Percentiles rank a stretch among this genome's conserved stretches.
phyloP scores from a whole-genome alignment of 2,888 invertebrate species.

The Drosophila incognita region DNA sequence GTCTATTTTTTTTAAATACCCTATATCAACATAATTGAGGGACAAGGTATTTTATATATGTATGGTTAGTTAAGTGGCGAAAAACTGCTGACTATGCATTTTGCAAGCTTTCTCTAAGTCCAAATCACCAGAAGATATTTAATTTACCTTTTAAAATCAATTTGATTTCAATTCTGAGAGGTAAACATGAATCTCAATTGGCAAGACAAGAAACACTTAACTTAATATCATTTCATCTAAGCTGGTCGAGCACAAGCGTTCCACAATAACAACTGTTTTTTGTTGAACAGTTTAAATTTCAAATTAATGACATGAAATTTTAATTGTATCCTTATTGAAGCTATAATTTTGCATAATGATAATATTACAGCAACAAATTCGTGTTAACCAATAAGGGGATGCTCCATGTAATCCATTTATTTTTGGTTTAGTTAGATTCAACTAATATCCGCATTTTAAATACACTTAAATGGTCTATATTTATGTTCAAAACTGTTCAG shows the following conservation, averaged over 20 bases:
- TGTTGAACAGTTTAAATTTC: neutral
- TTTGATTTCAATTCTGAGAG: neutral
- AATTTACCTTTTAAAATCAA: neutral
- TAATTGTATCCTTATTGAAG: neutral
- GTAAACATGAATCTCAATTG: neutral
- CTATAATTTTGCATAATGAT: neutral
- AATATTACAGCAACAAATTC: neutral
- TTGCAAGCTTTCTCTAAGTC: neutral
- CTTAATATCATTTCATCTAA: neutral
- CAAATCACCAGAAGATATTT: neutral
- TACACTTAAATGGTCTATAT: neutral
- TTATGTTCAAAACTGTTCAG: neutral
- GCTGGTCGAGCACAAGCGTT: neutral
- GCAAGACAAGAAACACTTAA: neutral
- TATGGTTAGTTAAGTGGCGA: neutral
- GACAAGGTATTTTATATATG: neutral
- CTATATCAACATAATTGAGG: neutral
- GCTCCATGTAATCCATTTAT: neutral
- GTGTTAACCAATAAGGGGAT: neutral
- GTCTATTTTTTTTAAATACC: conserved; percentile 17
- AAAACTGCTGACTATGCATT: neutral
- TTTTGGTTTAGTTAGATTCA: neutral
- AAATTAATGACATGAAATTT: neutral
- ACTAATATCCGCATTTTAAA: neutral
- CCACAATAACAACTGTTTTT: neutral